A percentile compares a stretch with the other conserved stretches of the same genome.
Evolutionary conservation across 2,113 vertebrate genomes (phyloP).

Genomic region (Alosa alosa): DNA sequence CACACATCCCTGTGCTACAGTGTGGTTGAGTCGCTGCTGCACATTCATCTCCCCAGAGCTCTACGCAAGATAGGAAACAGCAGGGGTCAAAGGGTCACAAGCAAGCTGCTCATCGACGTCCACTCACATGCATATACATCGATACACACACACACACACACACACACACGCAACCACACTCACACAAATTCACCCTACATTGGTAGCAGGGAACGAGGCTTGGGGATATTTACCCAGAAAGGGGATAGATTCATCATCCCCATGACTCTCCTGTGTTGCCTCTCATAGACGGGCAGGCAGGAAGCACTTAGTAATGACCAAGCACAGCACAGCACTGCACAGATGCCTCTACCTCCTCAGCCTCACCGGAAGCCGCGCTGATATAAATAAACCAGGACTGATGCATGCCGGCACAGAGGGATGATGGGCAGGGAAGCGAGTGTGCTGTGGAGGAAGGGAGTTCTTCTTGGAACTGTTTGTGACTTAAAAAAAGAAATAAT

Average conservation of each 20-base stretch:
- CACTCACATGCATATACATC: background rate
- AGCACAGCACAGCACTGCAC: background rate
- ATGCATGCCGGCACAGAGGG: background rate
- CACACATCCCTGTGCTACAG: background rate
- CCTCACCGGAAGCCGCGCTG: background rate
- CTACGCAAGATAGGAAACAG: background rate
- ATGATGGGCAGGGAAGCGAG: background rate
- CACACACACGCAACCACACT: background rate
- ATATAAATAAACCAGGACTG: background rate
- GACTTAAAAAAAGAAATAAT: background rate
- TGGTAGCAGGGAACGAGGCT: background rate
- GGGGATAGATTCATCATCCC: background rate
- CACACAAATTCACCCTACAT: background rate
- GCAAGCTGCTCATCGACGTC: background rate
- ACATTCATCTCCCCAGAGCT: background rate
- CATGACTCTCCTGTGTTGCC: background rate
- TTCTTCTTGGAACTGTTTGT: background rate
- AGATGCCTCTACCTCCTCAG: background rate
- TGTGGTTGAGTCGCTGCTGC: background rate
- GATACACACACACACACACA: background rate
- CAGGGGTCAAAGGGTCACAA: background rate
- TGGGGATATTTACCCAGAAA: background rate
- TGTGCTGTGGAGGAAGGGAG: background rate
- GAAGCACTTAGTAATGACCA: background rate
- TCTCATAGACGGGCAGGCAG: background rate